Evolutionary conservation across 2,888 invertebrate genomes (phyloP).

Genomic region (Diarsia dahlii): DNA sequence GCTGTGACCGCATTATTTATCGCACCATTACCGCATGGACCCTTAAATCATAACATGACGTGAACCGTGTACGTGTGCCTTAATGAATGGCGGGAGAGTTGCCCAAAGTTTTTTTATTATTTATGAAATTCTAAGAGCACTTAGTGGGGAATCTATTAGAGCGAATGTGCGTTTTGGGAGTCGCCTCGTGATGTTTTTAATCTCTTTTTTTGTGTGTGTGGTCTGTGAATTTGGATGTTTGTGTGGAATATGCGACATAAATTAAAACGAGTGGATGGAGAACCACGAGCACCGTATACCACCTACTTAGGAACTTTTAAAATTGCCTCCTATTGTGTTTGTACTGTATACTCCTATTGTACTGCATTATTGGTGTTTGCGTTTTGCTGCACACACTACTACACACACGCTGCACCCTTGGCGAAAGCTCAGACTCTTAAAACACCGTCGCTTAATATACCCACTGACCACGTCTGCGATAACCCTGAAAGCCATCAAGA

Average conservation of each 20-base stretch:
- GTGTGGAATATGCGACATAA: not conserved
- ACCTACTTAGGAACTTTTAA: not conserved
- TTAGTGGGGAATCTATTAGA: slow-evolving; percentile 88
- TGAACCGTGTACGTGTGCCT: slow-evolving; percentile 82
- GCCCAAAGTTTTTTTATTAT: slow-evolving; percentile 84
- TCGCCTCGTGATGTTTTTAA: slow-evolving; percentile 48
- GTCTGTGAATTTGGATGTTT: slow-evolving; percentile 14
- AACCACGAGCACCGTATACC: not conserved
- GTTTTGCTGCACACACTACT: too few species aligned
- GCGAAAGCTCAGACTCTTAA: too few species aligned
- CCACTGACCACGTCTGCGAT: not conserved
- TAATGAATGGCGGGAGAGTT: slow-evolving; percentile 88
- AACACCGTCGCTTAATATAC: too few species aligned
- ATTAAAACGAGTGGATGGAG: not conserved
- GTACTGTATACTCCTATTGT: not conserved
- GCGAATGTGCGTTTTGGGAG: slow-evolving; percentile 72
- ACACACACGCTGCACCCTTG: too few species aligned
- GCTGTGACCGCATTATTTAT: slow-evolving; percentile 89
- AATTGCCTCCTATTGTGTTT: not conserved
- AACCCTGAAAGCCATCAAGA: not conserved
- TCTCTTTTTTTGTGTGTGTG: slow-evolving; percentile 22
- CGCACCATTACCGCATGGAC: slow-evolving; percentile 88
- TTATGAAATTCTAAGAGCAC: slow-evolving; percentile 88
- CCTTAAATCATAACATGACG: slow-evolving; percentile 91
- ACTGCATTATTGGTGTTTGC: too few species aligned